Evolutionary conservation across 2,797 vertebrate genomes (phyloP), one percentile per base, ranked within the genome.

Genomic region (Hemitrygon akajei): DNA sequence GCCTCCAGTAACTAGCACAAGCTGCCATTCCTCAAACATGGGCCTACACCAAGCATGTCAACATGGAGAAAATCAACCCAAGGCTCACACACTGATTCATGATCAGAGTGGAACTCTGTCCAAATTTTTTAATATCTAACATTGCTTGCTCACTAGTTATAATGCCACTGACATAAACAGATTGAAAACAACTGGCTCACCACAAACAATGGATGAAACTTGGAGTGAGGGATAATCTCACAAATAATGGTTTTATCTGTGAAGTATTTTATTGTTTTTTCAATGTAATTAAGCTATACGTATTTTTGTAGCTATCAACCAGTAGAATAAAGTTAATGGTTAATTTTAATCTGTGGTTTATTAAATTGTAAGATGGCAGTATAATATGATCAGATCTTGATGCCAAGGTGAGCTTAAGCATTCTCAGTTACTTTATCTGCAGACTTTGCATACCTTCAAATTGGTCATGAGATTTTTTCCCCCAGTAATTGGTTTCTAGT

Each of bases 361-460:
- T 47, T 89, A 89, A 89, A 89, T 89, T 89, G 34, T 89, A 22
- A 66, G 14, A 18, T 66, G n/a, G n/a, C 60, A 66, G 6, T 34
- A 60, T 66, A 89, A 89, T n/a, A 89, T 89, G 30, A 66, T 66
- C 60, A 66, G n/a, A 66, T n/a, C 5, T 66, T 89, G 60, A 89
- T 86, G 12, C 47, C 56, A 10, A 86, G 10, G 56, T 66, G 86
- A 89, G 60, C n/a, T 89, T 89, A 63, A n/a, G 34, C 7, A n/a
- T n/a, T 63, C 84, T 87, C 84, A 63, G 84, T 87, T n/a, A 87
- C 58, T 80, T 80, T 40, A 80, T 7, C 34, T 66, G 86, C n/a
- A 66, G 86, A 37, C 86, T 89, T 89, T 34, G 60, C 20, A 89
- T 12, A 84, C 30, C 20, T 60, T n/a, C 60, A 47, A 27, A 11